phyloP scores from a whole-genome alignment of 92 coral and sea anemone species.

The Anthopleura xanthogrammica region DNA sequence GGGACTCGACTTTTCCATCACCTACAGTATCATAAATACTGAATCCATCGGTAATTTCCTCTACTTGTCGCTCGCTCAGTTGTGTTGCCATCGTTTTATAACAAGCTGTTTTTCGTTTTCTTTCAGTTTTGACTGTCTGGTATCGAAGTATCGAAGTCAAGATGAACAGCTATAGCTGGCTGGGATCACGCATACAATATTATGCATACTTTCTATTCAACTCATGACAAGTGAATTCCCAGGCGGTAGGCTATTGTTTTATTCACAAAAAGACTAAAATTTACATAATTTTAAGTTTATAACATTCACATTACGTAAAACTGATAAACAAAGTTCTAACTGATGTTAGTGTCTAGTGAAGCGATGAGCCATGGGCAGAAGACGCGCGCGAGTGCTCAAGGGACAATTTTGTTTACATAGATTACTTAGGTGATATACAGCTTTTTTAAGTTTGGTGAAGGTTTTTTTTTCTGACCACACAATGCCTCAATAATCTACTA shows the following conservation, averaged over 20 bases:
- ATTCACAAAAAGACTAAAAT: not conserved
- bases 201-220: slow-evolving; percentile 37
- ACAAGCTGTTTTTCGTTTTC: not conserved
- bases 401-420: not conserved
- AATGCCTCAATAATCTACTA: too few relatives aligned
- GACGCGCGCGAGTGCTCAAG: not conserved
- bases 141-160: not conserved
- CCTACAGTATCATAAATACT: slow-evolving; percentile 86
- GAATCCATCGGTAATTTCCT: slow-evolving; percentile 69
- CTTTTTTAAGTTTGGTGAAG: too few relatives aligned
- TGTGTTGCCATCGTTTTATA: slow-evolving; percentile 34
- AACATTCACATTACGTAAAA: not conserved
- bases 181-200: not conserved
- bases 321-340: not conserved
- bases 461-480: too few relatives aligned
- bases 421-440: too few relatives aligned
- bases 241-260: slow-evolving; percentile 30
- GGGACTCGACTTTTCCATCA: slow-evolving; percentile 89
- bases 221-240: slow-evolving; percentile 38
- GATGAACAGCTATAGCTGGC: not conserved
- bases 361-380: not conserved
- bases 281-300: slow-evolving; percentile 12
- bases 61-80: slow-evolving; percentile 56
- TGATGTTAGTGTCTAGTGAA: not conserved
- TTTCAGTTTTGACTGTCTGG: not conserved